Percentiles rank a stretch among this genome's conserved stretches.
These are phyloP conservation scores for Trichogramma dendrolimi DNA, from an alignment of 2,888 invertebrate species.

Conservation along the genomic window DNA sequence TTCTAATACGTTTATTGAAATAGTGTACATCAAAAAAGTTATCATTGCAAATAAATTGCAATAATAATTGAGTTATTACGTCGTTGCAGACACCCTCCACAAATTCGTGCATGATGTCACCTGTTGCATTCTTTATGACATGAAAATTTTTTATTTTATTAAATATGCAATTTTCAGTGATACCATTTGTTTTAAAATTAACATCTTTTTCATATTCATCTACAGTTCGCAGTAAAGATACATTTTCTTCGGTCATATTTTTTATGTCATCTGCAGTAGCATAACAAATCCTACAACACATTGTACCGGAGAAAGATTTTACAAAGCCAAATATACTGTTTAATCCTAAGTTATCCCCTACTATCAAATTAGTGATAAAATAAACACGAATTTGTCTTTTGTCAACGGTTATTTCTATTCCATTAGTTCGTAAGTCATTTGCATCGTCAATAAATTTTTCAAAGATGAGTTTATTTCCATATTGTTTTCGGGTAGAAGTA, in stretches of 20 bases:
- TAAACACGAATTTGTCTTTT: not conserved
- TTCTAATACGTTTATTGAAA: not conserved
- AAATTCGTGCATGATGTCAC: not conserved
- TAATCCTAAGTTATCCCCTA: too few relatives aligned
- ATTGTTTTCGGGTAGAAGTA: too few relatives aligned
- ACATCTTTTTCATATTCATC: too few relatives aligned
- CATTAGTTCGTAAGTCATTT: not conserved
- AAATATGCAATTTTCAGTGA: too few relatives aligned
- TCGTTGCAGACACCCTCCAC: not conserved
- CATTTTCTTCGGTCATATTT: too few relatives aligned
- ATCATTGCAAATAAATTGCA: not conserved
- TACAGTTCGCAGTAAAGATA: too few relatives aligned
- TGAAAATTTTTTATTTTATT: not conserved
- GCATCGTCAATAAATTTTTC: slow-evolving; percentile 5
- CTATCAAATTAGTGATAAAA: slow-evolving; percentile 2
- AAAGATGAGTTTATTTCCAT: slow-evolving; percentile 4
- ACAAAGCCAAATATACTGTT: too few relatives aligned
- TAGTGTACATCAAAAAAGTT: not conserved
- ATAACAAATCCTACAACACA: too few relatives aligned
- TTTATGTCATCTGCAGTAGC: too few relatives aligned
- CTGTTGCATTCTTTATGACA: not conserved
- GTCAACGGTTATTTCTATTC: not conserved
- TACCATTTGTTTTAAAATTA: too few relatives aligned
- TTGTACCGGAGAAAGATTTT: too few relatives aligned
- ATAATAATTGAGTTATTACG: not conserved